phyloP scores from a whole-genome alignment of 2,888 invertebrate species.

The Caenorhabditis imperialis region DNA sequence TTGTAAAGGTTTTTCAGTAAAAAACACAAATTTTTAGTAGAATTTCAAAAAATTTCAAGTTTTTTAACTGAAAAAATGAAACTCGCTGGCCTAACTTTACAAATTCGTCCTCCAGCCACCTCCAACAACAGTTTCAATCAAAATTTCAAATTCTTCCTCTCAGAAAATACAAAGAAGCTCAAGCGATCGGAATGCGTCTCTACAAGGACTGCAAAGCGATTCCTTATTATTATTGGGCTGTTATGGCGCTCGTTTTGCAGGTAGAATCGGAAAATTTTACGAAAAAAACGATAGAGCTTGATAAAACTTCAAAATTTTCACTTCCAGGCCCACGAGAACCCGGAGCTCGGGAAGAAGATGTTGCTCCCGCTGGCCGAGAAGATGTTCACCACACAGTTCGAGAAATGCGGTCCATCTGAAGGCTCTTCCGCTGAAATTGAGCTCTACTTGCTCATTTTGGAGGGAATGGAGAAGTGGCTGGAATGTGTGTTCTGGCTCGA shows the following conservation, averaged over 20 bases:
- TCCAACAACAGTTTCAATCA: too few relatives aligned
- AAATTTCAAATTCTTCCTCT: too few relatives aligned
- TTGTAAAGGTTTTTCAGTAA: too few relatives aligned
- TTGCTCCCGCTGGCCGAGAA: slow-evolving; percentile 90
- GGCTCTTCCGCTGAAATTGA: slow-evolving; percentile 84
- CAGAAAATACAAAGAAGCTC: slow-evolving; percentile 67
- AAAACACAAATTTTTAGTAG: too few relatives aligned
- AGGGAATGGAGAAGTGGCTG: slow-evolving; percentile 83
- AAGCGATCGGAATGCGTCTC: slow-evolving; percentile 87
- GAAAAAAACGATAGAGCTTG: too few relatives aligned
- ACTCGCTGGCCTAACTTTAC: too few relatives aligned
- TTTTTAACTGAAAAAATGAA: too few relatives aligned
- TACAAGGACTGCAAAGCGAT: slow-evolving; percentile 93
- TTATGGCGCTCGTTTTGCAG: slow-evolving; percentile 96
- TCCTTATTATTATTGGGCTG: slow-evolving; percentile 97
- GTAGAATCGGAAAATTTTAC: too few relatives aligned
- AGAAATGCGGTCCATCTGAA: slow-evolving; percentile 35
- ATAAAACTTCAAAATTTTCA: too few relatives aligned
- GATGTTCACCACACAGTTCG: slow-evolving; percentile 92
- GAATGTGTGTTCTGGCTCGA: slow-evolving; percentile 30
- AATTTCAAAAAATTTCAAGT: background rate
- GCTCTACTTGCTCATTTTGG: slow-evolving; percentile 89
- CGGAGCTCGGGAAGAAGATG: slow-evolving; percentile 82
- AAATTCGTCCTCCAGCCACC: too few relatives aligned
- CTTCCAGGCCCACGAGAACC: slow-evolving; percentile 72